Evolutionary conservation across 2,797 vertebrate genomes (phyloP), one percentile per base, ranked within the genome.

Genomic region (Glyptemys insculpta): DNA sequence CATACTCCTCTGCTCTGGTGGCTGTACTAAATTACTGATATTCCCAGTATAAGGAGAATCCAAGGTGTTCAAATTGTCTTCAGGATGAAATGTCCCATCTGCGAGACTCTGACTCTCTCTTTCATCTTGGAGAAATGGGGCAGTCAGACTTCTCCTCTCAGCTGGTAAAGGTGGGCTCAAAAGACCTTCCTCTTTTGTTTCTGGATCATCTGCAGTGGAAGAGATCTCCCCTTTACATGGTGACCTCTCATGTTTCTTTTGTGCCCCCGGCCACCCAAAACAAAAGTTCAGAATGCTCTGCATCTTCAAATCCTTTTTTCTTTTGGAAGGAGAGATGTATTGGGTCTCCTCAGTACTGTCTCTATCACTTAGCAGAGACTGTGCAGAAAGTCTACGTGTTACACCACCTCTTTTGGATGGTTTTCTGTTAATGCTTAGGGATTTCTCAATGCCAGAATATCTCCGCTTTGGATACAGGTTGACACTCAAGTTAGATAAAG

Each of bases 201-300:
- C 54, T 56, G 54, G 62, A 74, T 7, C 68, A 59, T 29, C 23
- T 59, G 53, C 74, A 81, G 41, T 53, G 25, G 47, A 50, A 85
- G 31, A 54, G 53, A 84, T 47, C 11, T 87, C 41, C 19, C 25
- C 79, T 19, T 79, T 56, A 57, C 4, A 15, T 8, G 27, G 16
- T 11, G 18, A 68, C 44, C 34, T 68, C 14, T 78, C 50, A 14
- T 41, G 14, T 81, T n/a, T 82, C 27, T 79, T 82, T 16, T 85
- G 53, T 53, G 59, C 62, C 86, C 59, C 85, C 79, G 83, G 47
- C 81, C 88, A 72, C 18, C 88, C 94, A 85, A 91, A 88, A 57
- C 88, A 94, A 88, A 90, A 92, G 79, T 85, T 91, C 85, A 95
- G 52, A 87, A 95, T 88, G 72, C 76, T 92, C 31, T 90, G 68